phyloP scores from a whole-genome alignment of 2,797 vertebrate species.

The Tapera naevia region DNA sequence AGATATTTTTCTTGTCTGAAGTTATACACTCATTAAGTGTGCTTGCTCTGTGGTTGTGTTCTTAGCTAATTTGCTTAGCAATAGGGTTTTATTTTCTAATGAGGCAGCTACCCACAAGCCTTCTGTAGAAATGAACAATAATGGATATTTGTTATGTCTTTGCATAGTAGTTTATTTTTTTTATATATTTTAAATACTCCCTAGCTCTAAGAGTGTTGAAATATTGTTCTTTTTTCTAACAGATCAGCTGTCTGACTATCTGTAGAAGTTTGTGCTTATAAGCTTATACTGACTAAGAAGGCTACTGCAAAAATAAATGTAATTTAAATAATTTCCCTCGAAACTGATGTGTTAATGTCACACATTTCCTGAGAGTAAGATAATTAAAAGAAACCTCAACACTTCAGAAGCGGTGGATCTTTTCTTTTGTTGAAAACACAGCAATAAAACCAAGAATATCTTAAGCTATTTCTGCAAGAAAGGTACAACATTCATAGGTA shows the following conservation, averaged over 20 bases:
- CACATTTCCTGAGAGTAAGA: neutral
- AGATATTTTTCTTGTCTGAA: constrained; percentile 23
- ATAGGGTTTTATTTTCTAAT: constrained; percentile 49
- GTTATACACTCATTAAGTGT: constrained; percentile 21
- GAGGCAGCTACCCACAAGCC: neutral
- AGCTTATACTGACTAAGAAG: neutral
- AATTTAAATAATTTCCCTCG: neutral
- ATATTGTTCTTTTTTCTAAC: neutral
- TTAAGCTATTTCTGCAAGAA: neutral
- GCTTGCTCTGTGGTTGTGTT: neutral
- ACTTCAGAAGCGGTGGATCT: neutral
- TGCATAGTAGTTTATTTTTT: neutral
- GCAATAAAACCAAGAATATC: neutral
- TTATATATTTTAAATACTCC: constrained; percentile 6
- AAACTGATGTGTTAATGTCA: neutral
- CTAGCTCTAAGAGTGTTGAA: neutral
- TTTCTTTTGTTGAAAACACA: neutral
- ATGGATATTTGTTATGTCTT: constrained; percentile 23
- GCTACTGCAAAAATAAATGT: neutral
- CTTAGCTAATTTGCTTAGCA: constrained; percentile 49
- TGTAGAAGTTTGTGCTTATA: neutral
- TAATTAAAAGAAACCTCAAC: neutral
- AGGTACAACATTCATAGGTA: neutral
- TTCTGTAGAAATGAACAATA: constrained; percentile 23
- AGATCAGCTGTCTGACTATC: neutral